Evolutionary conservation across 30 jellyfish, hydroid and myxozoan genomes (phyloP), one percentile per base, ranked within the genome.

Genomic region (Cassiopea xamachana): DNA sequence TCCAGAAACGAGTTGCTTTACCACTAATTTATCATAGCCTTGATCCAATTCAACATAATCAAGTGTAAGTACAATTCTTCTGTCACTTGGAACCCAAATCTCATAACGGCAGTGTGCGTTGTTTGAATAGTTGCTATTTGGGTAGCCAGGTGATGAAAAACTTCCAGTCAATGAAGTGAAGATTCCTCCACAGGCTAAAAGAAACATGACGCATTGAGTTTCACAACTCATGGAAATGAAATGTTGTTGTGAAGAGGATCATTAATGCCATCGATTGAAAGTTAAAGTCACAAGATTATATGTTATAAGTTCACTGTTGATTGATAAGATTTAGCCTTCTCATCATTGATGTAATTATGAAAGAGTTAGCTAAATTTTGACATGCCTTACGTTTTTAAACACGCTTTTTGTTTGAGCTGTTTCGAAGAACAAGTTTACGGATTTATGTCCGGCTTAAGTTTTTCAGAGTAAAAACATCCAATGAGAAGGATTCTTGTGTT

Each of bases 61-160:
- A 12, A 80, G 16, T 1, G n/a, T 17, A 10, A 80, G 79, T 17
- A 59, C 70, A 39, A 80, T 80, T 19, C 47, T 72, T 60, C 18
- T 62, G 89, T 64, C 89, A 1, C 46, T 6, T 47, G 80, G 89
- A 9, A 13, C 80, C 1, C 17, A 2, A 13, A 80, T 80, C 10
- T 62, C 77, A 39, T 60, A 80, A 1, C 17, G 8, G 79, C 89
- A 80, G 64, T 10, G 64, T 55, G 64, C 64, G 0, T 55, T 55
- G 12, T 55, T 55, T 18, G 61, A 18, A 46, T 80, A 80, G 48
- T 55, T 16, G 48, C 27, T 73, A 27, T 48, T 27, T 55, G 89
- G 89, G 27, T 80, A 80, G 50, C 77, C 77, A 27, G 89, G 89
- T 80, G 89, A 80, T 16, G 79, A 12, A 60, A 80, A 58, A 60